Evolutionary conservation across 1,140 invertebrate species (phyloP).

Genomic region (Atopsyche davidsoni): DNA sequence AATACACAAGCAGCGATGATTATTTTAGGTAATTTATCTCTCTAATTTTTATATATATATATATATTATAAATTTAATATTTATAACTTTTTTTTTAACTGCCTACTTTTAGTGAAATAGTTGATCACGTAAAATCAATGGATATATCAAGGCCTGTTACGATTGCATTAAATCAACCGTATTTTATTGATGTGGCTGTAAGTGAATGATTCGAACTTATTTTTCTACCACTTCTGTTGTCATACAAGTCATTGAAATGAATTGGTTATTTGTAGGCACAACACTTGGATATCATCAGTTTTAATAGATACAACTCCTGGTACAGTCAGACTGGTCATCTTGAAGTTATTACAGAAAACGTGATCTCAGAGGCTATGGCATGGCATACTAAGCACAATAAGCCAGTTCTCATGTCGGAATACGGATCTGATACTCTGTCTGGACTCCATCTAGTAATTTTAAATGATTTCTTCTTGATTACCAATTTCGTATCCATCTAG

Average conservation of each 20-base stretch:
- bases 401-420: slow-evolving; percentile 90
- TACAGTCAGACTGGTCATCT: slow-evolving; percentile 78
- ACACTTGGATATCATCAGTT: slow-evolving; percentile 84
- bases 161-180: slow-evolving; percentile 51
- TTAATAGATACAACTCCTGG: slow-evolving; percentile 95
- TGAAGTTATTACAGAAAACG: slow-evolving; percentile 65
- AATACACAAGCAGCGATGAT: slow-evolving; percentile 56
- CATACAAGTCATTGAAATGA: neutral
- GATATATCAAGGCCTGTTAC: slow-evolving; percentile 76
- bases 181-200: slow-evolving; percentile 33
- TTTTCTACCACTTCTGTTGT: neutral
- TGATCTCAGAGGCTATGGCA: slow-evolving; percentile 70
- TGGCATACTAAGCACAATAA: slow-evolving; percentile 83
- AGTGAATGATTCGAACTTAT: neutral
- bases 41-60: too few species aligned
- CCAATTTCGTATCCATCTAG: too few species aligned
- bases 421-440: slow-evolving; percentile 87
- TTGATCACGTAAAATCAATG: slow-evolving; percentile 59
- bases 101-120: slow-evolving; percentile 69
- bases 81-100: too few species aligned
- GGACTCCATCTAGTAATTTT: slow-evolving; percentile 66
- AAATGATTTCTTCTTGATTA: too few species aligned
- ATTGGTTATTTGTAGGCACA: slow-evolving; percentile 35
- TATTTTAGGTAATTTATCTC: slow-evolving; percentile 89
- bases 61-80: too few species aligned